A percentile compares a stretch with the other conserved stretches of the same genome.
phyloP scores from a whole-genome alignment of 2,113 vertebrate species.

The Grus americana region DNA sequence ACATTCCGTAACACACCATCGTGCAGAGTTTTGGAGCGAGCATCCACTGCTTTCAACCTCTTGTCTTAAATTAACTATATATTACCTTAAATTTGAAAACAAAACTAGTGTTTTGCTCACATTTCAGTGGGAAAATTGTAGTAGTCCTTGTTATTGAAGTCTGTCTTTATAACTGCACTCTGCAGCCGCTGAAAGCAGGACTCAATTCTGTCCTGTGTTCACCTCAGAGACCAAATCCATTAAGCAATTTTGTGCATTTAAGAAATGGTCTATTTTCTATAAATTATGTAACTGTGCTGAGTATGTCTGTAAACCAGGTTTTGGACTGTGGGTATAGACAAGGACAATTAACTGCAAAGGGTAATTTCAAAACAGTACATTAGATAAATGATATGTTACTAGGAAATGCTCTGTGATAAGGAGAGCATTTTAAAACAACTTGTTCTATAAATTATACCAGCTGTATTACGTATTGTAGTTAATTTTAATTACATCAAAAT shows the following conservation, averaged over 20 bases:
- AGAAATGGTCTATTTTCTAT: slow-evolving; percentile 34
- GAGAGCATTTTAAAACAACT: slow-evolving; percentile 12
- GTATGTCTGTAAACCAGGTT: not conserved
- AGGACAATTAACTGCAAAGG: slow-evolving; percentile 35
- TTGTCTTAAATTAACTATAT: not conserved
- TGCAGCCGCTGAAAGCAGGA: not conserved
- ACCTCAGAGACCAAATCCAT: slow-evolving; percentile 56
- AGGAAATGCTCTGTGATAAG: not conserved
- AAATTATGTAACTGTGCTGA: slow-evolving; percentile 27
- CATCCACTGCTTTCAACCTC: not conserved
- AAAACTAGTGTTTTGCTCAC: not conserved
- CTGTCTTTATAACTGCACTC: not conserved
- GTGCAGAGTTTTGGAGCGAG: not conserved
- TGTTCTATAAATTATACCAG: slow-evolving; percentile 19
- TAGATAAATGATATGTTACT: not conserved
- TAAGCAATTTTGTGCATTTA: slow-evolving; percentile 51
- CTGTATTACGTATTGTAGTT: slow-evolving; percentile 1
- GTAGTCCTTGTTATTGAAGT: not conserved
- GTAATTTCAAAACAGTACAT: slow-evolving; percentile 11
- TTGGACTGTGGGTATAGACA: not conserved
- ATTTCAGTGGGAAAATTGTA: not conserved
- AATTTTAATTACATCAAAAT: slow-evolving; percentile 6
- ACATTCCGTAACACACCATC: not conserved
- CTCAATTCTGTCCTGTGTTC: not conserved
- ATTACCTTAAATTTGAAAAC: not conserved